Evolutionary conservation across 2,797 vertebrate species (phyloP).

Genomic region (Tapirus indicus): DNA sequence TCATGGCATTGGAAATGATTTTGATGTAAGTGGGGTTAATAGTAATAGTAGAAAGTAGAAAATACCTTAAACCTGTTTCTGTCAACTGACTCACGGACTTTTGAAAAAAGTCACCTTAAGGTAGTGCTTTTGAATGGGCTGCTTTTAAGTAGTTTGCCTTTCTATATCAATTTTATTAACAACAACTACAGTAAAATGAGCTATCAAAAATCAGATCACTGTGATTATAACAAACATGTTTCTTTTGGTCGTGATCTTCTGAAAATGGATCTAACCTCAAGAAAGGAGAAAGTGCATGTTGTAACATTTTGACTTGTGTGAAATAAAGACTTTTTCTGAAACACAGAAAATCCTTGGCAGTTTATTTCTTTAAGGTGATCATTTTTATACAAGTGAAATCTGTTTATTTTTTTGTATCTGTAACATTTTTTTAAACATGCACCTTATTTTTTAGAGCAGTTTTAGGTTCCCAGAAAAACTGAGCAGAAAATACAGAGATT

Average conservation of each 20-base stretch:
- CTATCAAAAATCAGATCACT: background rate
- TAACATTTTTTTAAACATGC: background rate
- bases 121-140: background rate
- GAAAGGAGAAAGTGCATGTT: constrained; percentile 4
- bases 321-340: constrained; percentile 31
- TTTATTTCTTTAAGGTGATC: constrained; percentile 16
- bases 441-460: background rate
- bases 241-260: constrained; percentile 17
- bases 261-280: background rate
- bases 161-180: constrained; percentile 33
- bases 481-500: background rate
- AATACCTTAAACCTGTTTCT: background rate
- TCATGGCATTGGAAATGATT: background rate
- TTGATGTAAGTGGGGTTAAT: background rate
- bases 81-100: background rate
- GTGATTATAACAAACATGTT: constrained; percentile 37
- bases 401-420: background rate
- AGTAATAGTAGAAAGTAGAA: background rate
- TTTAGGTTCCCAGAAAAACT: background rate
- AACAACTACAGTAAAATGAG: background rate
- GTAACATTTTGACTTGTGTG: background rate
- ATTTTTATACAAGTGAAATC: background rate
- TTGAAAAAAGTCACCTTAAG: background rate
- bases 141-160: constrained; percentile 39
- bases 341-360: background rate